Base-by-base conservation (phyloP, 2,113 vertebrate genomes). In the Herpetotheres cachinnans region DNA sequence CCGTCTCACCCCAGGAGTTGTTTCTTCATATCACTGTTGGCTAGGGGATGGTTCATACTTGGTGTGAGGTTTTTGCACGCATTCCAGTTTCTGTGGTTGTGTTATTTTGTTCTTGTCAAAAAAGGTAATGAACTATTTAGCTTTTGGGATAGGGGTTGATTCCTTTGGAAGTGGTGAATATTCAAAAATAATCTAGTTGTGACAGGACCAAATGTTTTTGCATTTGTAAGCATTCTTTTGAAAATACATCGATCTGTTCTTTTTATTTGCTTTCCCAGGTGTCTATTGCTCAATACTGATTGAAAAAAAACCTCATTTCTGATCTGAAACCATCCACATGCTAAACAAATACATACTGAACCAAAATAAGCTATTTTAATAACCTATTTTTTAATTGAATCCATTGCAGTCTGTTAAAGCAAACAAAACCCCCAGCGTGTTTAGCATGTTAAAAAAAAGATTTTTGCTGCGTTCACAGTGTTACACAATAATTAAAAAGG, bases 351-450 rank as follows among this genome's bases (percentile, higher is more conserved):
- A 63, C 19, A 66, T 80, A 36, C 12, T 55, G 90, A 79, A 92
- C 42, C 27, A 78, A 95, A 95, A 91, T 76, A 73, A 90, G 40
- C 36, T 63, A 58, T 86, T 92, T 94, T 90, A 93, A 65, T 90
- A 90, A 67, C 89, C 95, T 93, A 44, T 78, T 88, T 93, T 91
- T 89, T 76, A 97, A 96, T 82, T 92, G 93, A 95, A 88, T 76
- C 50, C 86, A 55, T 54, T 95, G 87, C 91, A 90, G 82, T 92
- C 92, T 95, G 58, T 82, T 86, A 96, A 92, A 84, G 66, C 73
- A 87, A 95, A 89, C 40, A 91, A 96, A 94, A 71, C 52, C 91
- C 42, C 30, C n/a, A 69, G 66, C 27, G 16, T 36, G 24, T 70
- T 66, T 85, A 91, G 86, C 89, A 91, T 95, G 63, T 88, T 95